phyloP scores from a whole-genome alignment of 2,113 vertebrate species.

The Heteronetta atricapilla region DNA sequence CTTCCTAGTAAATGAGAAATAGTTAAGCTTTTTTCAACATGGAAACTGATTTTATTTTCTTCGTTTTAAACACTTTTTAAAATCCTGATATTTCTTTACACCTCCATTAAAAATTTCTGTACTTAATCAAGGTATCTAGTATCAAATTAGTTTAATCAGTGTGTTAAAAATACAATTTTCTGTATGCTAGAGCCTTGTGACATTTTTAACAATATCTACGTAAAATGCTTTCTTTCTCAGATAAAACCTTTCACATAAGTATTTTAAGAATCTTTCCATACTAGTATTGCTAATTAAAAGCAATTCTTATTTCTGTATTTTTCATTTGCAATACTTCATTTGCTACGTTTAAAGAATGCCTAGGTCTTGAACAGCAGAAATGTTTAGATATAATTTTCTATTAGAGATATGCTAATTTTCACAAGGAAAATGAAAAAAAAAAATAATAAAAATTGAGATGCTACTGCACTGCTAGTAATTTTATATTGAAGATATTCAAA shows the following conservation, averaged over 20 bases:
- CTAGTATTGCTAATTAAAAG: background rate
- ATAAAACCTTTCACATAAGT: background rate
- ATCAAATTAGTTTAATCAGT: background rate
- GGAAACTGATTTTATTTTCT: background rate
- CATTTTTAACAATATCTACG: background rate
- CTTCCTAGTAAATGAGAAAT: background rate
- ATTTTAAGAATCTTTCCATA: background rate
- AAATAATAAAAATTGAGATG: background rate
- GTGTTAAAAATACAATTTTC: background rate
- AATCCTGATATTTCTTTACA: background rate
- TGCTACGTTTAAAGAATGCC: background rate
- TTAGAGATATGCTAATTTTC: background rate
- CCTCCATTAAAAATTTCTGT: background rate
- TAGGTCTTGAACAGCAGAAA: background rate
- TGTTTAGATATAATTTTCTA: background rate
- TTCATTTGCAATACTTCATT: background rate
- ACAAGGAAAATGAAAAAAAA: background rate
- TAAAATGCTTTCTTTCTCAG: background rate
- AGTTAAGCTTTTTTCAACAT: background rate
- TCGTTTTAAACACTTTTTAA: background rate
- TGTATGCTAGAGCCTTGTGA: background rate
- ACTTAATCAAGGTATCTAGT: background rate
- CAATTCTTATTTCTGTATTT: background rate
- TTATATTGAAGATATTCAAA: background rate
- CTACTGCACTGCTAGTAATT: background rate